Evolutionary conservation across 2,888 invertebrate genomes (phyloP).

Genomic region (Elysia crispata): DNA sequence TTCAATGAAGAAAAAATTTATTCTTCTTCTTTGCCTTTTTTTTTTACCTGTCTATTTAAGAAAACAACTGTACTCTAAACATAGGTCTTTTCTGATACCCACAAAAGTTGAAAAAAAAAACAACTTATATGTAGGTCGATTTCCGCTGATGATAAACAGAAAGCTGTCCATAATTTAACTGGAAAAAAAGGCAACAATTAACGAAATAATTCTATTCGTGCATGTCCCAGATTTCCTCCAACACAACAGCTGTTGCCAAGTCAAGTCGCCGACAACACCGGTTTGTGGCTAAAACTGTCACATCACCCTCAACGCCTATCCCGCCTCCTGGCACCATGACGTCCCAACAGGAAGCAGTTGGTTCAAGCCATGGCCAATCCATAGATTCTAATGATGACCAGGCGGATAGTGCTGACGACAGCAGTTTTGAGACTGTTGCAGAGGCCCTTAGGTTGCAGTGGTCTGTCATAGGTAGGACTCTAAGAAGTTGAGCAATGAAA

Average conservation of each 20-base stretch:
- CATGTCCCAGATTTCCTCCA: conserved; percentile 61
- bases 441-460: conserved; percentile 77
- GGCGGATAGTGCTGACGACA: conserved; percentile 53
- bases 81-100: not conserved
- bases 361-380: conserved; percentile 3
- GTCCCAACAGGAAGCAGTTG: conserved; percentile 35
- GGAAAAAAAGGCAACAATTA: no score
- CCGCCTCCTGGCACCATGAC: conserved; percentile 48
- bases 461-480: conserved; percentile 76
- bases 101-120: no score
- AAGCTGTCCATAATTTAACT: no score
- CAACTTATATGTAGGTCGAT: no score
- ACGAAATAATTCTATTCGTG: no score
- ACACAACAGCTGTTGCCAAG: conserved; percentile 60
- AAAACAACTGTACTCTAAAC: not conserved
- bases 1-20: no score
- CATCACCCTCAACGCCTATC: conserved; percentile 52
- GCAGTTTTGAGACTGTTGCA: conserved; percentile 74
- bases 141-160: no score
- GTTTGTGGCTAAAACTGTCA: conserved; percentile 50
- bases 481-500: no score
- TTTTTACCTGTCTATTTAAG: not conserved
- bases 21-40: not conserved
- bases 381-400: not conserved
- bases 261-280: conserved; percentile 39